Evolutionary conservation across 2,113 vertebrate species (phyloP), one percentile per base, ranked within the genome.

Genomic region (Corythornis vintsioides): DNA sequence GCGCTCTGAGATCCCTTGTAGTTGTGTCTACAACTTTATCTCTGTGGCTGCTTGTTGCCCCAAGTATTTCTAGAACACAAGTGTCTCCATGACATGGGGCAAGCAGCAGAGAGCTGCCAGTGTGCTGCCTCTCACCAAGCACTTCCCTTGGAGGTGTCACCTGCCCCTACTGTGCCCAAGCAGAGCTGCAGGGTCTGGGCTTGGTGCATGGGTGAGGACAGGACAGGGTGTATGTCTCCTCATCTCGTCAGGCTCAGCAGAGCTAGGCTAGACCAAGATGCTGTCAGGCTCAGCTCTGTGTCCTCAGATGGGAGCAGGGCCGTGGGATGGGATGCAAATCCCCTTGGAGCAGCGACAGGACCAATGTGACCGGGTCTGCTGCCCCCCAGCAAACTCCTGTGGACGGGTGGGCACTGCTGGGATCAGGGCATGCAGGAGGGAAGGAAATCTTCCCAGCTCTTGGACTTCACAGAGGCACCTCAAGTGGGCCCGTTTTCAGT

Each of bases 321-420:
- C 0, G 1, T 28, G 22, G 66, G 65, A 38, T 70, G 74, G 10
- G n/a, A 2, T 82, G 28, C 64, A 70, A 67, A 74, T 50, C 21
- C 25, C 1, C 26, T 0, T 2, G 78, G 70, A 81, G 48, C 52
- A 84, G 56, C 4, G 7, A 42, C 42, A 31, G 56, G 47, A 40
- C 67, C 55, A 0, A 0, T 18, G 45, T 0, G 0, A 6, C 76
- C 25, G 52, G 33, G 43, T 33, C 31, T 0, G 0, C 31, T 57
- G 31, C 20, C n/a, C 16, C 3, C 0, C 52, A 78, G 70, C 65
- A 80, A 65, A 26, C 11, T 12, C 35, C 26, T 13, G n/a, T 45
- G 29, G 87, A 16, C 9, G 7, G 9, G 15, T 3, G 18, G 48
- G 43, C 2, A 0, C 65, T 75, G 11, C 43, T 4, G 4, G 50